Conservation (phyloP, 2,113 vertebrate genomes). For the Pseudopodoces humilis region DNA sequence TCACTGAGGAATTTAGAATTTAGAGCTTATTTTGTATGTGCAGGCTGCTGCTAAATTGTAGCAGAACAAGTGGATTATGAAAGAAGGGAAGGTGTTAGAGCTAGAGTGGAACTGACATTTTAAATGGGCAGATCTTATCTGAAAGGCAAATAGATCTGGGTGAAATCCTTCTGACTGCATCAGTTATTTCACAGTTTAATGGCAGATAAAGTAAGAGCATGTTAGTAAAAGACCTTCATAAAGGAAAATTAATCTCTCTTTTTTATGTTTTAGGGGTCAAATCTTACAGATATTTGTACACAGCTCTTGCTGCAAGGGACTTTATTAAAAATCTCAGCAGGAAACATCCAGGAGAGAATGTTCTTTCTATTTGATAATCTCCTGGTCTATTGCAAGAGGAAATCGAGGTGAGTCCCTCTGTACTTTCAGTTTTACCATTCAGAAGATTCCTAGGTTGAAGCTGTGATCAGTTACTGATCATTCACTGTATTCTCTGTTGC, state of each 20-base stretch:
- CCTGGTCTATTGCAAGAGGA: slow-evolving; percentile 97
- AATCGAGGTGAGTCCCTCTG: slow-evolving; percentile 84
- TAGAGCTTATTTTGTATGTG: background rate
- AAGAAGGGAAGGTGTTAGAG: background rate
- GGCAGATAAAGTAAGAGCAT: background rate
- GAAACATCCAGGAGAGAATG: slow-evolving; percentile 96
- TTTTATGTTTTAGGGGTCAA: slow-evolving; percentile 84
- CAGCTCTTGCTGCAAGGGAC: slow-evolving; percentile 93
- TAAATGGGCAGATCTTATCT: background rate
- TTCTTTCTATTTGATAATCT: slow-evolving; percentile 99
- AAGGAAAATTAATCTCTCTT: background rate
- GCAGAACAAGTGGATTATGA: background rate
- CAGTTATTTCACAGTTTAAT: background rate
- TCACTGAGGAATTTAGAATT: background rate
- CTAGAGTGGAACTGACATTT: background rate
- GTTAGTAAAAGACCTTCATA: background rate
- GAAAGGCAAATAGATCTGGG: background rate
- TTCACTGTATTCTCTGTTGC: background rate
- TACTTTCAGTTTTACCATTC: background rate
- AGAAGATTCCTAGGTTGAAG: background rate
- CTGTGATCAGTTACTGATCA: background rate
- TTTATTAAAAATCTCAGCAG: slow-evolving; percentile 96
- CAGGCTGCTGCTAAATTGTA: background rate
- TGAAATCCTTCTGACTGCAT: background rate
- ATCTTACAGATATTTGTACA: slow-evolving; percentile 96